Percentiles rank a stretch among this genome's conserved stretches.
Conservation (phyloP, 2,797 vertebrate species). For the Mallotus villosus region DNA sequence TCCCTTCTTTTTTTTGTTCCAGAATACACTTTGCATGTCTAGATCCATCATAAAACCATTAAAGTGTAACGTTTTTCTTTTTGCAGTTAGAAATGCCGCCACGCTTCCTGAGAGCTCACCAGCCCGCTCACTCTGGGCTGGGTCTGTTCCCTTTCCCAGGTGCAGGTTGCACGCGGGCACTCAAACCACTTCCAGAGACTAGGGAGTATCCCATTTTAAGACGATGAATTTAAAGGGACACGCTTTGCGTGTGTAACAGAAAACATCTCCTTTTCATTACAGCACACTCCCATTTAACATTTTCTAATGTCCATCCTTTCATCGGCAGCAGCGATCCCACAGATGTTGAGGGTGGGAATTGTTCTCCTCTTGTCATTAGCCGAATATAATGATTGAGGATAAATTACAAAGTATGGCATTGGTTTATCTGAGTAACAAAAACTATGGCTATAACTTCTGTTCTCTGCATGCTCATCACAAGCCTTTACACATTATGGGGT, state of each 20-base stretch:
- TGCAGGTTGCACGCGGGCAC: constrained; percentile 36
- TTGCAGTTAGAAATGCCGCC: constrained; percentile 29
- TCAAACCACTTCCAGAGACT: constrained; percentile 39
- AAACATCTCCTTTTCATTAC: constrained; percentile 40
- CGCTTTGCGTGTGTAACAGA: constrained; percentile 27
- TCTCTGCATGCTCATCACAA: too few relatives aligned
- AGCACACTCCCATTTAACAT: constrained; percentile 41
- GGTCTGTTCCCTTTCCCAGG: constrained; percentile 31
- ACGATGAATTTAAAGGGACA: constrained; percentile 37
- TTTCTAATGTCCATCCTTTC: constrained; percentile 38
- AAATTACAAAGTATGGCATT: background rate
- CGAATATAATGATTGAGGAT: background rate
- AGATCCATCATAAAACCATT: constrained; percentile 55
- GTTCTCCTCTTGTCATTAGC: background rate
- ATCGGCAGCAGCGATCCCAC: constrained; percentile 34
- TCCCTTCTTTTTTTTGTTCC: constrained; percentile 19
- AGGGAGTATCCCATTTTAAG: constrained; percentile 33
- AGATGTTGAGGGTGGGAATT: constrained; percentile 22
- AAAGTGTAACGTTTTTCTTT: constrained; percentile 36
- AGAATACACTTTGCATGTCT: constrained; percentile 44
- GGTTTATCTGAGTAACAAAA: background rate
- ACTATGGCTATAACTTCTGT: background rate
- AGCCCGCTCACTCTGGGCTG: background rate
- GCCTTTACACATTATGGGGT: too few relatives aligned
- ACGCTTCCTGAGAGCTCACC: constrained; percentile 19